Conservation (phyloP, 2,113 vertebrate genomes). For the Nibea albiflora region DNA sequence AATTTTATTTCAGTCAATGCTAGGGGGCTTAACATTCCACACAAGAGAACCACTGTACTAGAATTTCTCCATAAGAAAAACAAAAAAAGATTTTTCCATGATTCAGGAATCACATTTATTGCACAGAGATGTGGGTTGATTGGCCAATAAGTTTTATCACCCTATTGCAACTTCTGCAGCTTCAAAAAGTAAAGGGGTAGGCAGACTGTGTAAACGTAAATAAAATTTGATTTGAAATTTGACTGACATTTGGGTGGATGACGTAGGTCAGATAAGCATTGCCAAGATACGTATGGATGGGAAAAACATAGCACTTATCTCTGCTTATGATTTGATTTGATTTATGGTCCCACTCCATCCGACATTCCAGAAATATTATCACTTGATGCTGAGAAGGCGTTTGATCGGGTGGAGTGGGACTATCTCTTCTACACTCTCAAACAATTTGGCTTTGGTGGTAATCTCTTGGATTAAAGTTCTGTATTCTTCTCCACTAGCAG, state of each 20-base stretch:
- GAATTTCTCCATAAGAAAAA: too few relatives aligned
- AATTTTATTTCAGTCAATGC: conserved; percentile 5
- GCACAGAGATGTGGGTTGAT: not conserved
- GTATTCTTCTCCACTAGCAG: too few relatives aligned
- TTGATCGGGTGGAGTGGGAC: too few relatives aligned
- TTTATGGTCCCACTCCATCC: too few relatives aligned
- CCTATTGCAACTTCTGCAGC: not conserved
- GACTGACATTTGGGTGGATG: not conserved
- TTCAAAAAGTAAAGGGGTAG: not conserved
- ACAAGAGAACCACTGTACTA: not conserved
- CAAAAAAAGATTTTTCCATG: not conserved
- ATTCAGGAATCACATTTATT: not conserved
- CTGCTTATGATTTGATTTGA: not conserved
- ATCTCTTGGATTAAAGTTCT: too few relatives aligned
- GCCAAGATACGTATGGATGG: not conserved
- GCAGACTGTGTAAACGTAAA: not conserved
- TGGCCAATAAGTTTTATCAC: conserved; percentile 17
- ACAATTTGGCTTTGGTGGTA: too few relatives aligned
- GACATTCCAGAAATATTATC: too few relatives aligned
- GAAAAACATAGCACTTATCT: conserved; percentile 3
- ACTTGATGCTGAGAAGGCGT: too few relatives aligned
- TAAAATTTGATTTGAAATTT: not conserved
- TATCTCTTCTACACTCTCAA: too few relatives aligned
- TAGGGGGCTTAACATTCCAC: conserved; percentile 6
- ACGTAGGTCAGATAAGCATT: not conserved